phyloP scores from a whole-genome alignment of 2,113 vertebrate genomes.

The Nesoenas mayeri region DNA sequence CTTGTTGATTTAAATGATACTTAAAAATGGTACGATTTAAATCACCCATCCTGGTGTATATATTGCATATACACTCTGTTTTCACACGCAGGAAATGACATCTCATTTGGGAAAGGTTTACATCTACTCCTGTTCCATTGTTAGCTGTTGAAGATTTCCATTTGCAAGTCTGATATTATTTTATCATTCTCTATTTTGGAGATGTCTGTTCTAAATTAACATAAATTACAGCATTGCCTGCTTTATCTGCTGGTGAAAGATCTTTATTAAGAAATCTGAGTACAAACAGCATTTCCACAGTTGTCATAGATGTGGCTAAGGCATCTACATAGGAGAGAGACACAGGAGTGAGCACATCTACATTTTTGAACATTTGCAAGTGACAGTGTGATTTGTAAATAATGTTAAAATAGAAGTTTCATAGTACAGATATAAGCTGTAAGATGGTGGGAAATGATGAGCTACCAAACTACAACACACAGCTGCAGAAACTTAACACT shows the following conservation, averaged over 20 bases:
- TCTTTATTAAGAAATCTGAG: not conserved
- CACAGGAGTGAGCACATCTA: not conserved
- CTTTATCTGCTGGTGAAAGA: not conserved
- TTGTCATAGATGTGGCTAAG: not conserved
- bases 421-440: not conserved
- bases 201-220: not conserved
- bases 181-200: not conserved
- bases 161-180: constrained; percentile 28
- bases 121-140: not conserved
- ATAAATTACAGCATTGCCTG: not conserved
- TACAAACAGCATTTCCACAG: not conserved
- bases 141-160: not conserved
- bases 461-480: not conserved
- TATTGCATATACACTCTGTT: not conserved
- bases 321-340: not conserved
- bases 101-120: not conserved
- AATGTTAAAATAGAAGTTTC: not conserved
- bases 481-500: not conserved
- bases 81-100: not conserved
- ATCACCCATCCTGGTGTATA: not conserved
- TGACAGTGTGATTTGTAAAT: not conserved
- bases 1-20: not conserved
- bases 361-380: not conserved
- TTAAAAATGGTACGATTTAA: not conserved
- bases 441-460: not conserved